Evolutionary conservation across 2,797 vertebrate species (phyloP).

Genomic region (Pterois miles): DNA sequence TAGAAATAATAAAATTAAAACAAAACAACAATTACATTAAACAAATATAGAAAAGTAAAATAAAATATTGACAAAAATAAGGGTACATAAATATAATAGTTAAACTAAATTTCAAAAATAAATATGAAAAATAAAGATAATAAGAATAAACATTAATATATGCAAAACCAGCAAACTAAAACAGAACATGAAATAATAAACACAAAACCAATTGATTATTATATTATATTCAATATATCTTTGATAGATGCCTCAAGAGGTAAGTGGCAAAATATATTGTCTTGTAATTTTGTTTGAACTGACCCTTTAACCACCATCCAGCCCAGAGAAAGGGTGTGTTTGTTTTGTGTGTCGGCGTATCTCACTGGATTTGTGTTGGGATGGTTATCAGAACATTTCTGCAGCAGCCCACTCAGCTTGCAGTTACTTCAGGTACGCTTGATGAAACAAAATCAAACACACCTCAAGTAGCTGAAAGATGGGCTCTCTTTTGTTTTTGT

Average conservation of each 20-base stretch:
- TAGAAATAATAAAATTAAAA: background rate
- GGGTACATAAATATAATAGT: background rate
- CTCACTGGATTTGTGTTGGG: constrained; percentile 26
- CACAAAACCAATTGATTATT: too few relatives aligned
- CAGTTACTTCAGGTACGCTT: constrained; percentile 34
- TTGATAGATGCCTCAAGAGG: background rate
- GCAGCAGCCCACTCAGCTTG: constrained; percentile 18
- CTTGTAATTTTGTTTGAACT: constrained; percentile 49
- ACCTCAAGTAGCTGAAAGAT: constrained; percentile 29
- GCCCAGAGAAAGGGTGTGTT: constrained; percentile 20
- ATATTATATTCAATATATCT: too few relatives aligned
- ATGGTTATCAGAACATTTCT: constrained; percentile 14
- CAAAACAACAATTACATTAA: background rate
- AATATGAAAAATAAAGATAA: background rate
- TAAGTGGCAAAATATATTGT: background rate
- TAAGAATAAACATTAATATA: background rate
- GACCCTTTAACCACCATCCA: constrained; percentile 32
- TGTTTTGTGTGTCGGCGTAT: constrained; percentile 19
- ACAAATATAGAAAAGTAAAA: too few relatives aligned
- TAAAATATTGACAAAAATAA: too few relatives aligned
- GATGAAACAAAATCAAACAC: constrained; percentile 18
- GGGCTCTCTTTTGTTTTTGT: constrained; percentile 12
- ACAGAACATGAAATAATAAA: background rate
- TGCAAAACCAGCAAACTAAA: background rate
- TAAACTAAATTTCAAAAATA: background rate